Evolutionary conservation across 2,113 vertebrate species (phyloP).

Genomic region (Neogale vison): DNA sequence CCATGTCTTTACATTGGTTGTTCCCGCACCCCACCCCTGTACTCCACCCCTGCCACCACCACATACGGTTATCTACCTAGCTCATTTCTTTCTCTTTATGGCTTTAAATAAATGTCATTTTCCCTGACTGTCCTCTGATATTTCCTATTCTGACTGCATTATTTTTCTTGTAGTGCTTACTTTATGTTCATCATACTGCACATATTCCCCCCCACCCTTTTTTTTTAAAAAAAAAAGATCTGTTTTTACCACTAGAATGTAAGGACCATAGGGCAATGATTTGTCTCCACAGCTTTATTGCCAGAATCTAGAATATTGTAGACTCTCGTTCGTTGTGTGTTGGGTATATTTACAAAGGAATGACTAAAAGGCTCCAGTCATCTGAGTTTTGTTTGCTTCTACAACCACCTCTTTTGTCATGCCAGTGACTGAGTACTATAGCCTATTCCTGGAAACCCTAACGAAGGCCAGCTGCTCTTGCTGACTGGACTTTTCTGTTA

Average conservation of each 20-base stretch:
- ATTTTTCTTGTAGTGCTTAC: neutral
- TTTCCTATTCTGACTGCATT: neutral
- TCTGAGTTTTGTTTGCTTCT: neutral
- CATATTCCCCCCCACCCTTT: no score
- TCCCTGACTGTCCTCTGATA: neutral
- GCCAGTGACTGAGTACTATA: neutral
- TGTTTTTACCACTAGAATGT: neutral
- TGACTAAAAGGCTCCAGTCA: neutral
- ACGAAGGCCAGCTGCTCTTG: neutral
- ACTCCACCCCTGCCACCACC: no score
- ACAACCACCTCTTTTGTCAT: neutral
- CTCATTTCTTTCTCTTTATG: neutral
- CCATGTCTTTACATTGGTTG: accelerated
- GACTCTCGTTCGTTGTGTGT: neutral
- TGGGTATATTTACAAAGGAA: neutral
- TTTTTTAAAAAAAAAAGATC: no score
- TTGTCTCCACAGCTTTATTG: neutral
- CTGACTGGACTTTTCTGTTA: neutral
- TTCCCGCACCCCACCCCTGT: neutral
- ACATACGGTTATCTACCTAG: no score
- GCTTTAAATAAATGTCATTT: neutral
- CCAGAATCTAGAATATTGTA: neutral
- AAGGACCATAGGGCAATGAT: neutral
- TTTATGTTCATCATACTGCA: neutral
- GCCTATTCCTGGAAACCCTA: neutral